A percentile compares a stretch with the other conserved stretches of the same genome.
phyloP scores from a whole-genome alignment of 30 jellyfish, hydroid and myxozoan species.

The Pseudorhiza aurosa region DNA sequence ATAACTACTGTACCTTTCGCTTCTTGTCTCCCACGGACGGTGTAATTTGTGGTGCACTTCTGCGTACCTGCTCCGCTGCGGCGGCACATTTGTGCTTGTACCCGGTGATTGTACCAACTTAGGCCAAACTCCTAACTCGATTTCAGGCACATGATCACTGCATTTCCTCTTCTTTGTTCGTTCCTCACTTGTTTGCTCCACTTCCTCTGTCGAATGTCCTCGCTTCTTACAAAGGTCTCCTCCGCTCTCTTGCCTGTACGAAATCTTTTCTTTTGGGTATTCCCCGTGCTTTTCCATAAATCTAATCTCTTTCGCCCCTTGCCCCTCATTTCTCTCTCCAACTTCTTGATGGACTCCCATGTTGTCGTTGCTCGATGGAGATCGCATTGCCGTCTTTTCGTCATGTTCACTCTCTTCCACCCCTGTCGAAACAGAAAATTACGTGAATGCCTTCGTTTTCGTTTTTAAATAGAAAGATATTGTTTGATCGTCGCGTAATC shows the following conservation, averaged over 20 bases:
- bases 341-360: constrained; percentile 5
- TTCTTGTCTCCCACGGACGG: constrained; percentile 14
- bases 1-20: background rate
- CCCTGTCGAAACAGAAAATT: constrained; percentile 42
- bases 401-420: background rate
- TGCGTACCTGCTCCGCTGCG: background rate
- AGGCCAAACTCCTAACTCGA: constrained; percentile 26
- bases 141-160: background rate
- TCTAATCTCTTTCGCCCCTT: too few species aligned
- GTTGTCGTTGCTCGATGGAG: background rate
- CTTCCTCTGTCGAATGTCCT: background rate
- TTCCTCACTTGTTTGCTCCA: background rate
- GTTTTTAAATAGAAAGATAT: background rate
- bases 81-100: background rate
- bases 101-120: constrained; percentile 9
- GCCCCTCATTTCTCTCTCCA: too few species aligned
- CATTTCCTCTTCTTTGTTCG: background rate
- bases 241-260: background rate
- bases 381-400: background rate
- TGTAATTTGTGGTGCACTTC: background rate
- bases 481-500: background rate
- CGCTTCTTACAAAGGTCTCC: background rate
- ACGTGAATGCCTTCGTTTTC: constrained; percentile 4
- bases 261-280: background rate
- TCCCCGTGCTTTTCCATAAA: background rate